These are phyloP conservation scores for Diceros bicornis DNA, from an alignment of 2,797 vertebrate species.

Conservation along the genomic window DNA sequence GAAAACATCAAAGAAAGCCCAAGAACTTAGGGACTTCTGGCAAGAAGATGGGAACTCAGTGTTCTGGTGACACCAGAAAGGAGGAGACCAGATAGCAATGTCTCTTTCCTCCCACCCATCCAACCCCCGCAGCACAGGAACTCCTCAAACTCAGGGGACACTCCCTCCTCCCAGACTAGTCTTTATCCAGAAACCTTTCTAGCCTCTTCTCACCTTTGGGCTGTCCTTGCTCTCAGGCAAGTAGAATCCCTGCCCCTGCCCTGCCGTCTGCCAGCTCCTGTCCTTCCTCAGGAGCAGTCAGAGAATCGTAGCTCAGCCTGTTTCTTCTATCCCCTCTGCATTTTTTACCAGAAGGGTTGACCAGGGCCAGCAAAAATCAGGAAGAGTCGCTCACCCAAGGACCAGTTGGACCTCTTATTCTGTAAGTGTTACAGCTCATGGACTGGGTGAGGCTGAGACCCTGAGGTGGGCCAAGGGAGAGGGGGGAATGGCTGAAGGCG, in stretches of 20 bases:
- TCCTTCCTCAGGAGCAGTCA: background rate
- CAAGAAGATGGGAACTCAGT: constrained; percentile 54
- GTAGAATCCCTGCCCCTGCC: background rate
- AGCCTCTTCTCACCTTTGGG: constrained; percentile 11
- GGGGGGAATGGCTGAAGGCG: background rate
- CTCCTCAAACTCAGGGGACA: constrained; percentile 12
- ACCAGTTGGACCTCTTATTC: constrained; percentile 35
- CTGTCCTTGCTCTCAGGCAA: background rate
- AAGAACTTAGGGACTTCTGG: constrained; percentile 34
- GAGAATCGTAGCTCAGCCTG: background rate
- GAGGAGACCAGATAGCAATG: background rate
- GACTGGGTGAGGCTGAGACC: constrained; percentile 11
- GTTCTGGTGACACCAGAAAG: constrained; percentile 55
- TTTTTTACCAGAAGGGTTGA: background rate
- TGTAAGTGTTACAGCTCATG: background rate
- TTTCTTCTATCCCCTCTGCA: background rate
- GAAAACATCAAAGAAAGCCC: constrained; percentile 76
- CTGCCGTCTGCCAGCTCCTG: background rate
- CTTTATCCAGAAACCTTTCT: background rate
- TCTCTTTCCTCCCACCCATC: constrained; percentile 42
- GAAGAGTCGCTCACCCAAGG: background rate
- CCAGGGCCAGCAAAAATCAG: background rate
- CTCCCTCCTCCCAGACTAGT: background rate
- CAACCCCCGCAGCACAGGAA: background rate
- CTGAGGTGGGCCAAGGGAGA: background rate